These are phyloP conservation scores for Agriopis leucophaearia DNA, from an alignment of 2,888 invertebrate species.

Conservation along the genomic window DNA sequence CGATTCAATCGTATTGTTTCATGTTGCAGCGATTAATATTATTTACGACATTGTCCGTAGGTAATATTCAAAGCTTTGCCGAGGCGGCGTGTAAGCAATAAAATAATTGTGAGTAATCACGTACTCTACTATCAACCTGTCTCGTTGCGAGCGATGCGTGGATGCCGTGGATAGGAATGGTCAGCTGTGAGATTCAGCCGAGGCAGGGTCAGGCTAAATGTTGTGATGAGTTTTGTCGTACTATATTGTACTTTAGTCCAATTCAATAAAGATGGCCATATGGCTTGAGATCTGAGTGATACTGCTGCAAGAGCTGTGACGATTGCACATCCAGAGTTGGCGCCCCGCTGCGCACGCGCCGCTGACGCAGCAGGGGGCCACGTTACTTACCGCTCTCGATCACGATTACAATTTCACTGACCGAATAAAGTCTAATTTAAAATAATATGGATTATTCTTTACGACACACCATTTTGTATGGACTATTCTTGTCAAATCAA, in stretches of 20 bases:
- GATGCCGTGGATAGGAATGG: conserved; percentile 27
- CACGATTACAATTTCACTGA: conserved; percentile 76
- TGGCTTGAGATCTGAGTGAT: conserved; percentile 29
- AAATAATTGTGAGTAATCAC: conserved; percentile 66
- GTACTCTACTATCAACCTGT: conserved; percentile 63
- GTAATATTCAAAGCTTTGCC: conserved; percentile 51
- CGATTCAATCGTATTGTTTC: conserved; percentile 36
- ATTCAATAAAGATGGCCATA: conserved; percentile 34
- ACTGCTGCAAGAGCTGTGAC: conserved; percentile 39
- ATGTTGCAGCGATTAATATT: conserved; percentile 34
- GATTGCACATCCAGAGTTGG: conserved; percentile 58
- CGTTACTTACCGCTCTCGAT: conserved; percentile 76
- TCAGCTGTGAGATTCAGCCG: conserved; percentile 21
- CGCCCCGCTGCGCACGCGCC: conserved; percentile 71
- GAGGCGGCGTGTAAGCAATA: conserved; percentile 56
- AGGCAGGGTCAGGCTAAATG: conserved; percentile 14
- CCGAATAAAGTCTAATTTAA: conserved; percentile 66
- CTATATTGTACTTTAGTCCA: conserved; percentile 39
- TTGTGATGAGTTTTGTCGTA: conserved; percentile 8
- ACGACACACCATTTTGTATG: conserved; percentile 38
- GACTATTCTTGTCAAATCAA: conserved; percentile 50
- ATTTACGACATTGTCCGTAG: conserved; percentile 44
- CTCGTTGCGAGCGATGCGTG: conserved; percentile 47
- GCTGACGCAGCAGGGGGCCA: conserved; percentile 65
- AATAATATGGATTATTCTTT: conserved; percentile 58